phyloP scores from a whole-genome alignment of 2,113 vertebrate species.

The Oreotrochilus melanogaster region DNA sequence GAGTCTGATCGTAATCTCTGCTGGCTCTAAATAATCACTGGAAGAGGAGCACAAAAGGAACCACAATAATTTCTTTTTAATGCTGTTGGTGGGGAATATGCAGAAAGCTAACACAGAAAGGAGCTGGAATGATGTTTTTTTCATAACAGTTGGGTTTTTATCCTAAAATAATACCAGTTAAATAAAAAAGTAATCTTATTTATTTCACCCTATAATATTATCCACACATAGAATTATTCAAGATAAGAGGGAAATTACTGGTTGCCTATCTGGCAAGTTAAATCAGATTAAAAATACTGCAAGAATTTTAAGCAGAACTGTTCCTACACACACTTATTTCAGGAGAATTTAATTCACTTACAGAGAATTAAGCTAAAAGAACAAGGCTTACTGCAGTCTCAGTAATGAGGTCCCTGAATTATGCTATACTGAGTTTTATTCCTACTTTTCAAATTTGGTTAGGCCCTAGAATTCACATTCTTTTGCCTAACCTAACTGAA shows the following conservation, averaged over 20 bases:
- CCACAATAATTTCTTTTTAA: not conserved
- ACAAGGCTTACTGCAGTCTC: not conserved
- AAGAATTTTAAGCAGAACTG: conserved; percentile 63
- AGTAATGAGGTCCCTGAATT: accelerated
- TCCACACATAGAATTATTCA: conserved; percentile 7
- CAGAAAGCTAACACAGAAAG: conserved; percentile 29
- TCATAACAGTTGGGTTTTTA: not conserved
- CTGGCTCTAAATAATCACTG: conserved; percentile 24
- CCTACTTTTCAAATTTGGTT: not conserved
- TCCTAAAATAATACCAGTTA: conserved; percentile 18
- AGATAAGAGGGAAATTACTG: conserved; percentile 57
- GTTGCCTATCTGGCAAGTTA: conserved; percentile 46
- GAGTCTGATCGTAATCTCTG: conserved; percentile 8
- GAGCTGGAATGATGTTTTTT: not conserved
- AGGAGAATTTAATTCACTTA: conserved; percentile 16
- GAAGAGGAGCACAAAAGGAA: not conserved
- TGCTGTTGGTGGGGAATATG: not conserved
- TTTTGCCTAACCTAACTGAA: not conserved
- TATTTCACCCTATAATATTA: conserved; percentile 38
- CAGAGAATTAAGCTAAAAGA: conserved; percentile 9
- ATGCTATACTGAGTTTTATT: not conserved
- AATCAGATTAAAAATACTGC: conserved; percentile 52
- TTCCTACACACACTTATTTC: conserved; percentile 52
- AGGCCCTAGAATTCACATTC: not conserved
- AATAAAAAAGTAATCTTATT: conserved; percentile 22